A percentile compares a stretch with the other conserved stretches of the same genome.
Evolutionary conservation across 2,797 vertebrate genomes (phyloP).

Genomic region (Danionella dracula): DNA sequence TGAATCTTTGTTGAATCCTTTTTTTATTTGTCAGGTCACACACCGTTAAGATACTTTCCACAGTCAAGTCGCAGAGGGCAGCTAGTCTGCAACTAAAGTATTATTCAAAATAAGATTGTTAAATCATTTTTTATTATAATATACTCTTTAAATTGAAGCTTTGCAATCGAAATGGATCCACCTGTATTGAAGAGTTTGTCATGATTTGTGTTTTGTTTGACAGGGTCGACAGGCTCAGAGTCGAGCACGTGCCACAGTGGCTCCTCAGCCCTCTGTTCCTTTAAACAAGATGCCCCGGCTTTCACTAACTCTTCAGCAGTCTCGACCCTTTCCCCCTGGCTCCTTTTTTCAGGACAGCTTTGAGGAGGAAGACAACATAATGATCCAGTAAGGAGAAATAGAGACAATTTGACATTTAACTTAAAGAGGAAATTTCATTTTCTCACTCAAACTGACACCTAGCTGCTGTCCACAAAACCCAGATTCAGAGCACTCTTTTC

Average conservation of each 20-base stretch:
- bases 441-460: not conserved
- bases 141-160: no score
- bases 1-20: no score
- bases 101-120: no score
- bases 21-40: no score
- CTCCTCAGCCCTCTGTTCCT: conserved; percentile 39
- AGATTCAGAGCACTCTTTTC: not conserved
- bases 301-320: conserved; percentile 31
- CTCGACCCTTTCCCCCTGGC: conserved; percentile 3
- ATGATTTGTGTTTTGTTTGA: not conserved
- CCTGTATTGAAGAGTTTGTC: no score
- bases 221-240: conserved; percentile 28
- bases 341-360: conserved; percentile 28
- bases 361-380: conserved; percentile 10
- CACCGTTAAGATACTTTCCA: no score
- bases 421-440: conserved; percentile 7
- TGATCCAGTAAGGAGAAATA: conserved; percentile 2
- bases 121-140: no score
- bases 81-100: no score
- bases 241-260: conserved; percentile 41
- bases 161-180: no score
- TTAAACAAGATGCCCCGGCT: conserved; percentile 37
- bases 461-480: not conserved
- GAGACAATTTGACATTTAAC: not conserved
- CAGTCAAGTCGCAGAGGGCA: no score